Percentiles rank a stretch among this genome's conserved stretches.
Evolutionary conservation across 1,140 invertebrate species (phyloP).

Genomic region (Macrotrachela quadricornifera): DNA sequence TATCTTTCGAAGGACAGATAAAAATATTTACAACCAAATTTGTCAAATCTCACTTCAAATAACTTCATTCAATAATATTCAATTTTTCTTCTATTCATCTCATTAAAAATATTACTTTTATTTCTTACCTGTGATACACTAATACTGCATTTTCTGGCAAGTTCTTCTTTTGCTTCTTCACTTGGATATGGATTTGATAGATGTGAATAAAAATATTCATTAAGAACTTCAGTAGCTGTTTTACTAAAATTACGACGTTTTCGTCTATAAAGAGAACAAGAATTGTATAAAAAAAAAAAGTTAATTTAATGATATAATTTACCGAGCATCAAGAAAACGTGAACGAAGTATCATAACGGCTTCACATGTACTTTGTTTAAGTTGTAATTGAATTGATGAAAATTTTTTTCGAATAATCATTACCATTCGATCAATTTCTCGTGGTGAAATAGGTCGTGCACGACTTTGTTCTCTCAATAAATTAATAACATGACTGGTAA

Average conservation of each 20-base stretch:
- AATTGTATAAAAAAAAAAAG: background rate
- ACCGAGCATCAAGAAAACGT: slow-evolving; percentile 77
- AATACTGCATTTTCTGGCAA: slow-evolving; percentile 96
- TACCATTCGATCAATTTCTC: slow-evolving; percentile 98
- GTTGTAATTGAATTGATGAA: slow-evolving; percentile 96
- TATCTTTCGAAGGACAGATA: no score
- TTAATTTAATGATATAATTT: slow-evolving; percentile 10
- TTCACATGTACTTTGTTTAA: slow-evolving; percentile 98
- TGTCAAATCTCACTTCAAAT: no score
- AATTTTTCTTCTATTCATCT: no score
- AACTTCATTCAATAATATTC: no score
- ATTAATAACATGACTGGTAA: slow-evolving; percentile 98
- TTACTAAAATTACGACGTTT: slow-evolving; percentile 99
- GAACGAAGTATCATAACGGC: slow-evolving; percentile 94
- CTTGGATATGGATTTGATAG: slow-evolving; percentile 97
- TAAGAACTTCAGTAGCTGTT: slow-evolving; percentile 95
- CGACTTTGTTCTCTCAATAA: slow-evolving; percentile 85
- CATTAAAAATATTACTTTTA: background rate
- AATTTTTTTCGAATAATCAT: slow-evolving; percentile 99
- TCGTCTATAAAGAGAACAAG: slow-evolving; percentile 41
- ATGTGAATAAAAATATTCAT: slow-evolving; percentile 99
- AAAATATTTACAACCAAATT: no score
- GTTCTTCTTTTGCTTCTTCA: slow-evolving; percentile 97
- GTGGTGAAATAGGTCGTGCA: slow-evolving; percentile 75
- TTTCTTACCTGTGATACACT: slow-evolving; percentile 63